Conservation (phyloP, 2,888 invertebrate genomes). For the Spodoptera exigua region DNA sequence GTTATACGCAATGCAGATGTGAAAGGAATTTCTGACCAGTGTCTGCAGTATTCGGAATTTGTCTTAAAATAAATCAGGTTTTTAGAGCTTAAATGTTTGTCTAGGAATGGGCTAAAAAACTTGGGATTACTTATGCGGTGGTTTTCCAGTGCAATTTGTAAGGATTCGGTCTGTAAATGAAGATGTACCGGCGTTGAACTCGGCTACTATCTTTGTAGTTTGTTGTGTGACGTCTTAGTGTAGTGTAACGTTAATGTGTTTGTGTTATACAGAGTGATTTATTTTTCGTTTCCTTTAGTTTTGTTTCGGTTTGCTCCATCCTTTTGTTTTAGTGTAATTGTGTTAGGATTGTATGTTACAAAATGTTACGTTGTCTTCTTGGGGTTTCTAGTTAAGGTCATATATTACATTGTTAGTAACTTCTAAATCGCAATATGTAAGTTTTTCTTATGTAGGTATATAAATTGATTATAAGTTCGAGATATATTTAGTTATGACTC, state of each 20-base stretch:
- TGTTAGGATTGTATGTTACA: not conserved
- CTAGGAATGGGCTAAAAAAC: constrained; percentile 19
- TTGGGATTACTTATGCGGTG: constrained; percentile 35
- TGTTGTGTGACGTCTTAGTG: constrained; percentile 37
- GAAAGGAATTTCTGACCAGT: constrained; percentile 51
- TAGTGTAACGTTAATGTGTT: constrained; percentile 37
- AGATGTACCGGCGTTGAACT: constrained; percentile 38
- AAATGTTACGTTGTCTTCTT: no score
- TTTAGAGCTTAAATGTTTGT: constrained; percentile 42
- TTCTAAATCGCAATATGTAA: no score
- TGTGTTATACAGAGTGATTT: constrained; percentile 30
- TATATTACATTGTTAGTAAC: no score
- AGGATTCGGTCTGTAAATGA: constrained; percentile 42
- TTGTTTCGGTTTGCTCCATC: no score
- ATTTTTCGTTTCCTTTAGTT: constrained; percentile 18
- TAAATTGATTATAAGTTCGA: no score
- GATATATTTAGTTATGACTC: no score
- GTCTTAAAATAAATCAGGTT: constrained; percentile 39
- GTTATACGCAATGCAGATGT: constrained; percentile 72
- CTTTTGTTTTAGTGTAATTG: constrained; percentile 7
- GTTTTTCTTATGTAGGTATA: no score
- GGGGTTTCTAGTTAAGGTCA: no score
- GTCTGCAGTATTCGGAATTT: constrained; percentile 52
- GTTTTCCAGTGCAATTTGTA: constrained; percentile 41
- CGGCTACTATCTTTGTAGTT: constrained; percentile 29